Evolutionary conservation across 2,797 vertebrate genomes (phyloP).

Genomic region (Adrianichthys oophorus): DNA sequence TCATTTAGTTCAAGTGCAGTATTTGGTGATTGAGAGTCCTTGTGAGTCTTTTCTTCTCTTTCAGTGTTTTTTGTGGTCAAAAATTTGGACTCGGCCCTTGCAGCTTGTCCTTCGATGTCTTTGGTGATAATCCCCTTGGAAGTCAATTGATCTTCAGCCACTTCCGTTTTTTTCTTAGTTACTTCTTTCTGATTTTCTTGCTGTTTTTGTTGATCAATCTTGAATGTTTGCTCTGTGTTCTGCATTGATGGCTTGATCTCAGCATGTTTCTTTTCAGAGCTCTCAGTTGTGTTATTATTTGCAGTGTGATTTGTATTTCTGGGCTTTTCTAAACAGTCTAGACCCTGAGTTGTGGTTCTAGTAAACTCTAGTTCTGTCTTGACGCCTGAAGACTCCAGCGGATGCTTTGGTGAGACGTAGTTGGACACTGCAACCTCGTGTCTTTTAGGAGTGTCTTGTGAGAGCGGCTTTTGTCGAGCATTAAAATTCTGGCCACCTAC

Average conservation of each 20-base stretch:
- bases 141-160: background rate
- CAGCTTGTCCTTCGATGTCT: conserved; percentile 20
- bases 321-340: conserved; percentile 25
- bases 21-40: conserved; percentile 30
- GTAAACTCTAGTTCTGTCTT: conserved; percentile 22
- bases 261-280: conserved; percentile 21
- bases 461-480: conserved; percentile 51
- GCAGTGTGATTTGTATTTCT: conserved; percentile 14
- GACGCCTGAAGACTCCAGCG: conserved; percentile 26
- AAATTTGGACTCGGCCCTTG: conserved; percentile 10
- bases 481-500: conserved; percentile 32
- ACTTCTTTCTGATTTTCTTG: conserved; percentile 13
- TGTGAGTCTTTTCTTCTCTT: conserved; percentile 15
- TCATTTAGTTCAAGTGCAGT: conserved; percentile 30
- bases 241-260: conserved; percentile 15
- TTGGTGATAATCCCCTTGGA: conserved; percentile 10
- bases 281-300: conserved; percentile 13
- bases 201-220: conserved; percentile 16
- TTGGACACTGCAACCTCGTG: conserved; percentile 33
- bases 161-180: conserved; percentile 25
- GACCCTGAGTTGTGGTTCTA: conserved; percentile 10
- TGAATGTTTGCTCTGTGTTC: conserved; percentile 26
- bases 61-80: conserved; percentile 17
- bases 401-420: conserved; percentile 37
- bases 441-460: conserved; percentile 49